Conservation (phyloP, 2,113 vertebrate genomes). For the Lichenostomus cassidix region DNA sequence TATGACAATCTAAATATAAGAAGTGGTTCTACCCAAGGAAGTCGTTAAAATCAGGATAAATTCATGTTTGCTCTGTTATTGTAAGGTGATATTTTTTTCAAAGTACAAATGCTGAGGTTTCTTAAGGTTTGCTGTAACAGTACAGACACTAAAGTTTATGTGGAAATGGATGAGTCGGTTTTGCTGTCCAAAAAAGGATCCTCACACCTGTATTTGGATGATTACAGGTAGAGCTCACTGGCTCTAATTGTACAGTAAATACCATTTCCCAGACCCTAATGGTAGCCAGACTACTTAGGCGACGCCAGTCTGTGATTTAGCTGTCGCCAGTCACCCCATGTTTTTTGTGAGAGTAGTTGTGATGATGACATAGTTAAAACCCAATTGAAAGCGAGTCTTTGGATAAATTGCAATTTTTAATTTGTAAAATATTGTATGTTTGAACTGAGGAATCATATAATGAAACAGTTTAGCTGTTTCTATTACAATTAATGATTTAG, state of each 20-base stretch:
- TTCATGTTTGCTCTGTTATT: not conserved
- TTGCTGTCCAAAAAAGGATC: conserved; percentile 79
- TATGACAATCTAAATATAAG: conserved; percentile 75
- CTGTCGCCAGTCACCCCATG: conserved; percentile 86
- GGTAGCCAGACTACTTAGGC: conserved; percentile 85
- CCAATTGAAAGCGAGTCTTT: conserved; percentile 83
- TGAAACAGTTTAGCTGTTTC: conserved; percentile 59
- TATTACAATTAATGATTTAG: conserved; percentile 67
- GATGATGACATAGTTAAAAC: conserved; percentile 88
- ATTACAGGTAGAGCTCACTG: conserved; percentile 91
- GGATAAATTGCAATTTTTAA: conserved; percentile 84
- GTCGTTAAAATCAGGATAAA: not conserved
- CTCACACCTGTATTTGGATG: conserved; percentile 92
- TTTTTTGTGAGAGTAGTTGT: conserved; percentile 82
- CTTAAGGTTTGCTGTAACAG: conserved; percentile 72
- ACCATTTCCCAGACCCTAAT: conserved; percentile 88
- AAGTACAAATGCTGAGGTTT: conserved; percentile 69
- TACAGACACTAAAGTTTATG: conserved; percentile 80
- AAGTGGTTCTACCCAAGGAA: conserved; percentile 72
- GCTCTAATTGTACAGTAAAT: conserved; percentile 98
- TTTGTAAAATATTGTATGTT: conserved; percentile 72
- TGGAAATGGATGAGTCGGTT: conserved; percentile 87
- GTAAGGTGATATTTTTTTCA: not conserved
- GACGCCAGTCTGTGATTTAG: conserved; percentile 94
- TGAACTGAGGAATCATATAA: conserved; percentile 51